Evolutionary conservation across 2,888 invertebrate genomes (phyloP).

Genomic region (Lathronympha strigana): DNA sequence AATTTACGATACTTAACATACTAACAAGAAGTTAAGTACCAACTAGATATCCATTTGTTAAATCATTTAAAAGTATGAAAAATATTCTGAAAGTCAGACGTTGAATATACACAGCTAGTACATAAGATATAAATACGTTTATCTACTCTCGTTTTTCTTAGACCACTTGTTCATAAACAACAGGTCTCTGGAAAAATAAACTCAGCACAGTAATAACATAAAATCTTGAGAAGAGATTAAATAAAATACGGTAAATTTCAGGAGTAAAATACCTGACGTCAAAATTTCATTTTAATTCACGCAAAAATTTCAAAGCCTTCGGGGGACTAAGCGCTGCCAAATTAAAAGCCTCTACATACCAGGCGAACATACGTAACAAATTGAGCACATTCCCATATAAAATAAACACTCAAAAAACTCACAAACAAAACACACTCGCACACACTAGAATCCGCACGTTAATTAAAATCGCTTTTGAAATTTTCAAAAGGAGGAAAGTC

Average conservation of each 20-base stretch:
- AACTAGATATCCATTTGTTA: not conserved
- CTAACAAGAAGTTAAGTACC: not conserved
- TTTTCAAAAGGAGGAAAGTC: constrained; percentile 42
- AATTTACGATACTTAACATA: not conserved
- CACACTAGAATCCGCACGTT: constrained; percentile 58
- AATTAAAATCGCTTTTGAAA: constrained; percentile 65
- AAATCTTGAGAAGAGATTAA: not conserved
- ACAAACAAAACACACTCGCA: constrained; percentile 52
- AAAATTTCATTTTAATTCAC: constrained; percentile 32
- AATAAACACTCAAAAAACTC: constrained; percentile 45
- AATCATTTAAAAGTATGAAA: not conserved
- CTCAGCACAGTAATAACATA: not conserved
- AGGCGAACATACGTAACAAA: constrained; percentile 24
- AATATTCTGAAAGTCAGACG: not conserved
- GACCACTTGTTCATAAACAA: constrained; percentile 4
- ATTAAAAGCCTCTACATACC: constrained; percentile 34
- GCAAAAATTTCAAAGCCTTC: constrained; percentile 22
- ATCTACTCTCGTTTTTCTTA: not conserved
- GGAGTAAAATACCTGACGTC: constrained; percentile 23
- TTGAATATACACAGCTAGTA: too few relatives aligned
- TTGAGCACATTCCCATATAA: constrained; percentile 34
- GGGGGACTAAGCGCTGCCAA: constrained; percentile 31
- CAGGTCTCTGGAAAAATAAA: not conserved
- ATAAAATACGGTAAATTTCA: constrained; percentile 7
- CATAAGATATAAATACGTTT: not conserved